Evolutionary conservation across 2,888 invertebrate genomes (phyloP), one percentile per base, ranked within the genome.

Genomic region (Drosophila neoperkinsi): DNA sequence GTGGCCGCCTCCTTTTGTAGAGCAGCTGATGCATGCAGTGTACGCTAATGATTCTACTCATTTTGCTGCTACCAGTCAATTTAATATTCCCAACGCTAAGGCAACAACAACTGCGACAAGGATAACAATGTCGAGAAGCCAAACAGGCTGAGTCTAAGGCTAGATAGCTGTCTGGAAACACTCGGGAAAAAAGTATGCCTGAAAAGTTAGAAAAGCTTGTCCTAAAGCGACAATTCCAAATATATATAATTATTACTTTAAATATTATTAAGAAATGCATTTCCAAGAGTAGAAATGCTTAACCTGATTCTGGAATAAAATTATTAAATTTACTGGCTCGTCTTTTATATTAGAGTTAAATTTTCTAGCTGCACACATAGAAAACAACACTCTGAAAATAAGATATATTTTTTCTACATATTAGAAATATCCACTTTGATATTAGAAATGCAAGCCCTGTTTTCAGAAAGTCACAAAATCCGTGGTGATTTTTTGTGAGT

Each of bases 1-100:
- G 57, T 55, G 46, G 50, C 60, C 30, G 46, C 46, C 25, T 25
- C 16, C 46, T 28, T 46, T 9, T 28, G 16, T 16, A 46, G 46
- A 46, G 25, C 46, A 46, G 25, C 30, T 73, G 56, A 43, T 52
- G 66, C 63, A 52, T 67, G 36, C 61, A 78, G 74, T 76, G 72
- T 72, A 84, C 89, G 82, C 89, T 88, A 88, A 88, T 88, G 88
- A 88, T 90, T 87, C 82, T 75, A 81, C 88, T 87, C 89, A 89
- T 88, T 88, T 90, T 82, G 79, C 75, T 76, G 83, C 75, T 76
- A 86, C 85, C 80, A 88, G 88, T 88, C 88, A 89, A 88, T 88
- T 90, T 90, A 85, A 90, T 90, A 89, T 88, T 68, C 90, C 75
- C 76, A 74, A 55, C 74, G 70, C 72, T 73, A 33, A 64, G 53